These are phyloP conservation scores for Notospermus geniculatus DNA, from an alignment of 1,140 invertebrate genomes.

Conservation along the genomic window DNA sequence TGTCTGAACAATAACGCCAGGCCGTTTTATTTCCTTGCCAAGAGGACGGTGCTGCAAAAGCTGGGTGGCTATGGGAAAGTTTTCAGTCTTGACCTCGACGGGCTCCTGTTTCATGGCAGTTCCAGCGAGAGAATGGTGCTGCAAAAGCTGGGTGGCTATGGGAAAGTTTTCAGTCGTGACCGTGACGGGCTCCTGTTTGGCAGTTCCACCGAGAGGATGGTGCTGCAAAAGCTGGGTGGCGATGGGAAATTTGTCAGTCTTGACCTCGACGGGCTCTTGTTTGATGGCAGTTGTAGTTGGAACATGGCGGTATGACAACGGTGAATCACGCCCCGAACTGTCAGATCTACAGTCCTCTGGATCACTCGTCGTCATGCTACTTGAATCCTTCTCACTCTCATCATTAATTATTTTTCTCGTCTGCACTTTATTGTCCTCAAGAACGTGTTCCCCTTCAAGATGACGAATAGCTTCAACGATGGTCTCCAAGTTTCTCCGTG, in stretches of 20 bases:
- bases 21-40: constrained; percentile 31
- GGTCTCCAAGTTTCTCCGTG: constrained; percentile 91
- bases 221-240: constrained; percentile 39
- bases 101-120: constrained; percentile 8
- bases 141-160: constrained; percentile 39
- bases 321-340: constrained; percentile 37
- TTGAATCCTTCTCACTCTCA: constrained; percentile 38
- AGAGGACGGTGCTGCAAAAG: constrained; percentile 35
- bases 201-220: constrained; percentile 24
- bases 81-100: constrained; percentile 21
- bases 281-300: constrained; percentile 12
- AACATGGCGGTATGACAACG: constrained; percentile 20
- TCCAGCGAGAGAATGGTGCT: constrained; percentile 19
- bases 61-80: constrained; percentile 39
- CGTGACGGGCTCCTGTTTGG: not conserved
- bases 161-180: constrained; percentile 33
- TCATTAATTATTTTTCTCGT: constrained; percentile 20
- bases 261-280: not conserved
- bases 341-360: constrained; percentile 37
- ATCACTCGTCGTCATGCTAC: constrained; percentile 33
- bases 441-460: constrained; percentile 84
- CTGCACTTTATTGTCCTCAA: constrained; percentile 18
- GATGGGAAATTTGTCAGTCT: constrained; percentile 38
- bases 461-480: constrained; percentile 97
- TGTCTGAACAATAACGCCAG: constrained; percentile 48